Conservation (phyloP, 2,113 vertebrate species). For the Craseonycteris thonglongyai region DNA sequence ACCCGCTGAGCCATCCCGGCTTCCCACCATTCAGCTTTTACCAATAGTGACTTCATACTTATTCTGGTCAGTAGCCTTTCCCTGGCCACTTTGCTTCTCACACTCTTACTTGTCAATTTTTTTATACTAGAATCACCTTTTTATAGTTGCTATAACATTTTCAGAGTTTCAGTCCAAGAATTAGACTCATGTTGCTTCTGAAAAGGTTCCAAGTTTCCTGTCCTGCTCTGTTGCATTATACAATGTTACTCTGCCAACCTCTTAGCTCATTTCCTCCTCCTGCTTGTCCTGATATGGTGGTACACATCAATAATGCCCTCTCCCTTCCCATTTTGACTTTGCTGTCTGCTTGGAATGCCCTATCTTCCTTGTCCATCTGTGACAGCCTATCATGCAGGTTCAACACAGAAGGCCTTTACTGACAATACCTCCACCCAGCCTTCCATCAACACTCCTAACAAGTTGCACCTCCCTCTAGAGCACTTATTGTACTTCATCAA, state of each 20-base stretch:
- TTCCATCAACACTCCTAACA: neutral
- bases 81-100: conserved; percentile 1
- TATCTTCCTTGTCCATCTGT: neutral
- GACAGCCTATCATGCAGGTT: neutral
- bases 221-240: conserved; percentile 26
- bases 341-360: neutral
- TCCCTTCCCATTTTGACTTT: conserved; percentile 8
- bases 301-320: conserved; percentile 2
- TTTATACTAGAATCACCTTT: conserved; percentile 11
- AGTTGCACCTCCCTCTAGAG: neutral
- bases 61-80: conserved; percentile 14
- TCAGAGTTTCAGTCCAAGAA: conserved; percentile 41
- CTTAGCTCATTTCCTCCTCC: conserved; percentile 51
- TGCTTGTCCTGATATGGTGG: neutral
- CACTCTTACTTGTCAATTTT: neutral
- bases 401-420: neutral
- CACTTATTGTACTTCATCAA: neutral
- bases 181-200: conserved; percentile 8
- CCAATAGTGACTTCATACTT: conserved; percentile 27
- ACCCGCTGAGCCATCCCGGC: no score
- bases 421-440: neutral
- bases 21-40: no score
- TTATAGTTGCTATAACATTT: neutral
- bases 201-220: conserved; percentile 50
- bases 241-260: conserved; percentile 36